These are phyloP conservation scores for Heterodera carotae DNA, from an alignment of 1,140 invertebrate genomes.

Conservation along the genomic window DNA sequence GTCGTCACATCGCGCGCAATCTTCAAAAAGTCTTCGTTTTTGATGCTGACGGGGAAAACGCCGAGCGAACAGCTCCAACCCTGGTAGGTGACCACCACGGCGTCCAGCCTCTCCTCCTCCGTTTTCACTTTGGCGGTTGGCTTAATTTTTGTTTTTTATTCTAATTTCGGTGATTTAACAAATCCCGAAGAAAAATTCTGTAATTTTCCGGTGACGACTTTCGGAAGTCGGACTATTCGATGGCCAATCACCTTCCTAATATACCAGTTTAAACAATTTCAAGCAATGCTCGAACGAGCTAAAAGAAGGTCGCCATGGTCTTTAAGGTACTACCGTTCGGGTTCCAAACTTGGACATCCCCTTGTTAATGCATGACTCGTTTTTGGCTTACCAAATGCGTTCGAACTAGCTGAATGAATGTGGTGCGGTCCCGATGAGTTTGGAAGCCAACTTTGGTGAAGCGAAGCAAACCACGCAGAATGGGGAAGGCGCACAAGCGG, in stretches of 20 bases:
- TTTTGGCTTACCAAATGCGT: slow-evolving; percentile 39
- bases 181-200: not conserved
- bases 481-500: slow-evolving; percentile 53
- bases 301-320: too few relatives aligned
- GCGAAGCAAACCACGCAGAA: slow-evolving; percentile 58
- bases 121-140: slow-evolving; percentile 49
- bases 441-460: slow-evolving; percentile 66
- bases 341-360: too few relatives aligned
- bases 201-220: not conserved
- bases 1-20: slow-evolving; percentile 54
- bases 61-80: slow-evolving; percentile 64
- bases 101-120: slow-evolving; percentile 59
- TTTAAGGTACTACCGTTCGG: too few relatives aligned
- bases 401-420: slow-evolving; percentile 57
- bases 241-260: too few relatives aligned
- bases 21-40: slow-evolving; percentile 64
- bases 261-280: too few relatives aligned
- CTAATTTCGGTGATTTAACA: too few relatives aligned
- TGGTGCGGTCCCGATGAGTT: slow-evolving; percentile 62
- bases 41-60: slow-evolving; percentile 64
- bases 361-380: too few relatives aligned
- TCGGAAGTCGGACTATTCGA: too few relatives aligned
- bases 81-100: slow-evolving; percentile 61
- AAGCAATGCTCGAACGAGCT: too few relatives aligned
- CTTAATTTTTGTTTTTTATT: not conserved